A percentile compares a stretch with the other conserved stretches of the same genome.
These are phyloP conservation scores for Acleris literana DNA, from an alignment of 2,888 invertebrate genomes.

Conservation along the genomic window DNA sequence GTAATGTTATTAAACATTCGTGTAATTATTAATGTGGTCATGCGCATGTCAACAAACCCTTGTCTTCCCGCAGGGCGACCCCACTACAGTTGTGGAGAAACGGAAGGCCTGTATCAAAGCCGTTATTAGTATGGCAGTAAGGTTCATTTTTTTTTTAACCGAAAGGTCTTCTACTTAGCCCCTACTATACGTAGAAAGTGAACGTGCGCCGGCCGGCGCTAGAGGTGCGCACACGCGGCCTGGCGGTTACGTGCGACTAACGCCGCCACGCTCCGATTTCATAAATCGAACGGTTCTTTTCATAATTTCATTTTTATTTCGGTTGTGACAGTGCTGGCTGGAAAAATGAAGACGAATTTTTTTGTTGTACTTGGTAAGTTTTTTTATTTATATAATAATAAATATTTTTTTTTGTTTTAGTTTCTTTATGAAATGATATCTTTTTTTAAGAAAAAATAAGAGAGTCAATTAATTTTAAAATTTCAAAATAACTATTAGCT, in stretches of 20 bases:
- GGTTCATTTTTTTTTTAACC: too few species aligned
- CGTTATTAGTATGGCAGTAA: too few species aligned
- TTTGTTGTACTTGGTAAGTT: constrained; percentile 72
- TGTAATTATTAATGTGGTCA: constrained; percentile 33
- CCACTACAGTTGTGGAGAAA: constrained; percentile 54
- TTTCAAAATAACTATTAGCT: background rate
- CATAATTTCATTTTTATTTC: constrained; percentile 41
- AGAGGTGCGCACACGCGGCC: constrained; percentile 68
- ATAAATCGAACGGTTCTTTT: constrained; percentile 45
- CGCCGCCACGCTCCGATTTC: constrained; percentile 62
- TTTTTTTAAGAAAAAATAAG: too few species aligned
- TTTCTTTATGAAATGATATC: constrained; percentile 27
- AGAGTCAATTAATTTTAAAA: too few species aligned
- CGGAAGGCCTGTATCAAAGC: too few species aligned
- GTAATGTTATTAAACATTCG: constrained; percentile 14
- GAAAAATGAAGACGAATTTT: constrained; percentile 64
- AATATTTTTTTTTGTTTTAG: constrained; percentile 6
- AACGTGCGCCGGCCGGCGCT: constrained; percentile 59
- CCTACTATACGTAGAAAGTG: constrained; percentile 68
- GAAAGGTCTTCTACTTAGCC: too few species aligned
- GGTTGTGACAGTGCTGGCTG: constrained; percentile 66
- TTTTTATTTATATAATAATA: constrained; percentile 27
- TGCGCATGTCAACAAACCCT: constrained; percentile 73
- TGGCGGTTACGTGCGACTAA: constrained; percentile 69
- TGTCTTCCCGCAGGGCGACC: constrained; percentile 68